These are phyloP conservation scores for Pelobates cultripes DNA, from an alignment of 2,797 vertebrate species.

Conservation along the genomic window DNA sequence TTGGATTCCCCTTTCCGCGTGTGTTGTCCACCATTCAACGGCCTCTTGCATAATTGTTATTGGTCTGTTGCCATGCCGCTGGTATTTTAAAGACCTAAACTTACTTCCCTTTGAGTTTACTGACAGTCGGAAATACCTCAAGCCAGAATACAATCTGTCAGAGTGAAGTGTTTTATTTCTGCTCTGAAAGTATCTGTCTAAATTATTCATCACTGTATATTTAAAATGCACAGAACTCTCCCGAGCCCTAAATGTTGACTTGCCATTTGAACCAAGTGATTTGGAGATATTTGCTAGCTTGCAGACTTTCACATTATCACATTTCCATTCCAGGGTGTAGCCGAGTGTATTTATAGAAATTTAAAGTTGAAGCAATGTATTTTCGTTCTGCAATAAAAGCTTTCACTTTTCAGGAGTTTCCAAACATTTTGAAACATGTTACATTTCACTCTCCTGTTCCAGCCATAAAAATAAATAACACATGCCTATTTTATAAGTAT, in stretches of 20 bases:
- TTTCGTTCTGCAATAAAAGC: neutral
- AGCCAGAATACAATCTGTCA: constrained; percentile 29
- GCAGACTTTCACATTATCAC: constrained; percentile 3
- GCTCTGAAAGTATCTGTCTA: neutral
- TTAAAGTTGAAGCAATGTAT: constrained; percentile 27
- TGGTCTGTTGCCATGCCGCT: constrained; percentile 39
- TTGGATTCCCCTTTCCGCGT: constrained; percentile 27
- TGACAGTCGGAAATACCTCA: constrained; percentile 20
- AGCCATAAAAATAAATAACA: too few relatives aligned
- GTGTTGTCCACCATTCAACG: constrained; percentile 9
- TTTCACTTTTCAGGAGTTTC: too few relatives aligned
- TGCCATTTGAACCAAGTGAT: too few relatives aligned
- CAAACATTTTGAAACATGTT: too few relatives aligned
- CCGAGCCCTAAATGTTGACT: neutral
- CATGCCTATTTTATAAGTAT: too few relatives aligned
- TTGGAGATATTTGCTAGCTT: too few relatives aligned
- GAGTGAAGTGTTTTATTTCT: constrained; percentile 28
- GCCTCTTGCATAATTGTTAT: constrained; percentile 19
- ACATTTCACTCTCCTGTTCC: too few relatives aligned
- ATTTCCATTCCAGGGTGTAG: constrained; percentile 25
- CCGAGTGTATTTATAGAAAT: constrained; percentile 33
- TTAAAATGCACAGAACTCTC: neutral
- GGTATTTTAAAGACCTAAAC: constrained; percentile 48
- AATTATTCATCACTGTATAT: constrained; percentile 17
- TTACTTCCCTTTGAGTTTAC: constrained; percentile 4